Conservation (phyloP, 2,888 invertebrate species). For the Hemaris fuciformis region DNA sequence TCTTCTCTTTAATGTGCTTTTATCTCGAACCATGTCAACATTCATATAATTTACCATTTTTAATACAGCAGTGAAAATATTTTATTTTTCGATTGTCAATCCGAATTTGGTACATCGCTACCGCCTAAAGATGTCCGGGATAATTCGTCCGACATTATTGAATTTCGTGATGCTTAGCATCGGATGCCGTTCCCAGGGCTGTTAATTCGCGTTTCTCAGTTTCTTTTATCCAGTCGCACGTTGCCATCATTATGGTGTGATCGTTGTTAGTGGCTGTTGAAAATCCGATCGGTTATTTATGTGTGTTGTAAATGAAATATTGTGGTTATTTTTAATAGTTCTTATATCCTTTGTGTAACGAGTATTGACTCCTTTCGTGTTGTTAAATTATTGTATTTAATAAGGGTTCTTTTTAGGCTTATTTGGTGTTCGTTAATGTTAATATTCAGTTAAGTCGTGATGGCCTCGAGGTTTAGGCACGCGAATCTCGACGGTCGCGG, state of each 20-base stretch:
- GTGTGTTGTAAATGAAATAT: background rate
- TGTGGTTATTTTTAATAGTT: background rate
- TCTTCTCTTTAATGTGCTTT: too few species aligned
- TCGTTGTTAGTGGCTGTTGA: background rate
- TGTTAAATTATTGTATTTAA: background rate
- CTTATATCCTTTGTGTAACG: background rate
- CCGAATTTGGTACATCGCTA: background rate
- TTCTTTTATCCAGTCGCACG: background rate
- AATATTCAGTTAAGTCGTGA: too few species aligned
- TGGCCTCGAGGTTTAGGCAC: too few species aligned
- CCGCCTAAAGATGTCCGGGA: background rate
- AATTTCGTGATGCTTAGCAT: background rate
- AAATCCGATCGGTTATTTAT: background rate
- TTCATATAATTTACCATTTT: background rate
- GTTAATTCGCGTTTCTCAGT: conserved; percentile 8
- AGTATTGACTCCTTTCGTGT: background rate
- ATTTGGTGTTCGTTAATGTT: background rate
- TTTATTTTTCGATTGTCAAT: background rate
- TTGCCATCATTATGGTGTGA: conserved; percentile 12
- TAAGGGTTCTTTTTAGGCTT: background rate
- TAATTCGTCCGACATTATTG: conserved; percentile 1
- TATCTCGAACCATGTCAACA: too few species aligned
- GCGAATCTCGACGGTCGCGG: too few species aligned
- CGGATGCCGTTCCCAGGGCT: conserved; percentile 13
- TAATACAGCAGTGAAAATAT: background rate